These are phyloP conservation scores for Rachycentron canadum DNA, from an alignment of 2,797 vertebrate species.

Conservation along the genomic window DNA sequence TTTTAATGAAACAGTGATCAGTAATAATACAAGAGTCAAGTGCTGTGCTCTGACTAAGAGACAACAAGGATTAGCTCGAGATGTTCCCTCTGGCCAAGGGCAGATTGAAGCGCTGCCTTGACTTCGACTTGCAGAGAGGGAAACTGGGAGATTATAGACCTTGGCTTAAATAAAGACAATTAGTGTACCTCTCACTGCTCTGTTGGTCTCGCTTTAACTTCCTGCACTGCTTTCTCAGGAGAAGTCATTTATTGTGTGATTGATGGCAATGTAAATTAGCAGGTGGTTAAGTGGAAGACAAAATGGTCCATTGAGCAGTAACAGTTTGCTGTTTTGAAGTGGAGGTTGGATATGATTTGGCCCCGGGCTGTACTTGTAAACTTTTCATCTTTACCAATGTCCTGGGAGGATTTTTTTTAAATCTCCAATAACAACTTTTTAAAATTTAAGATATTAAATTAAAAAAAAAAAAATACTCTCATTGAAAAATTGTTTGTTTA, in stretches of 20 bases:
- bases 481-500: background rate
- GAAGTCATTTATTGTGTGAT: conserved; percentile 37
- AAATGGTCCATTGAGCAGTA: conserved; percentile 12
- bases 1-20: background rate
- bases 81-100: conserved; percentile 32
- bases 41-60: background rate
- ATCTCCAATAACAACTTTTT: background rate
- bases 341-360: background rate
- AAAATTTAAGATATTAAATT: background rate
- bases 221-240: conserved; percentile 26
- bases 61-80: conserved; percentile 35
- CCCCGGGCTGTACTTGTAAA: conserved; percentile 12
- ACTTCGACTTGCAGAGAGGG: conserved; percentile 24
- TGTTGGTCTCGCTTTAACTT: conserved; percentile 22
- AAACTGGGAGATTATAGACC: conserved; percentile 57
- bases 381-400: conserved; percentile 1
- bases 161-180: conserved; percentile 64
- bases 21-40: background rate
- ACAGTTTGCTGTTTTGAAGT: conserved; percentile 18
- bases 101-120: conserved; percentile 24
- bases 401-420: background rate
- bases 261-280: conserved; percentile 22
- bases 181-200: conserved; percentile 37
- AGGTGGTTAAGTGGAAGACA: conserved; percentile 34
- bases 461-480: background rate